Evolutionary conservation across 2,888 invertebrate species (phyloP).

Genomic region (Eudiplozoon nipponicum): DNA sequence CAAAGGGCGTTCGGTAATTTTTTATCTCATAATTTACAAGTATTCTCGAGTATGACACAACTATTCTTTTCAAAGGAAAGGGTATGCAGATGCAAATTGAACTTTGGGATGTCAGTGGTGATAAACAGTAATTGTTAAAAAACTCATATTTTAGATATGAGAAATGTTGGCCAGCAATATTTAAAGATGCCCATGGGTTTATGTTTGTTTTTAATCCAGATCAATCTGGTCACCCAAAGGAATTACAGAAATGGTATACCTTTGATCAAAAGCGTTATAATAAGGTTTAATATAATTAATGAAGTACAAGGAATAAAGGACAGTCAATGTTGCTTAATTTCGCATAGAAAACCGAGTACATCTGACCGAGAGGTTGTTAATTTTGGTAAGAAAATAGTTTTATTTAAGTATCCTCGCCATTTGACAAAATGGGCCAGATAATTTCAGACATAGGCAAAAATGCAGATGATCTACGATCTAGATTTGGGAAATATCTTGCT

Average conservation of each 20-base stretch:
- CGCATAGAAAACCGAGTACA: slow-evolving; percentile 24
- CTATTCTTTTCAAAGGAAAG: slow-evolving; percentile 34
- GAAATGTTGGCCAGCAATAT: slow-evolving; percentile 43
- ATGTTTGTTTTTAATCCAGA: slow-evolving; percentile 38
- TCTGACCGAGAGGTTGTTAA: slow-evolving; percentile 16
- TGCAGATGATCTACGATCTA: slow-evolving; percentile 19
- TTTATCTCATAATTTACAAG: slow-evolving; percentile 24
- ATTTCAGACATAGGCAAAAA: slow-evolving; percentile 8
- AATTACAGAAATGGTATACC: slow-evolving; percentile 34
- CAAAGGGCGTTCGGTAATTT: slow-evolving; percentile 35
- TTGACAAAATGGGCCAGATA: slow-evolving; percentile 13
- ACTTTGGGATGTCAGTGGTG: slow-evolving; percentile 48
- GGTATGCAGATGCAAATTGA: slow-evolving; percentile 38
- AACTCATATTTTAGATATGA: slow-evolving; percentile 33
- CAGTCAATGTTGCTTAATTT: slow-evolving; percentile 37
- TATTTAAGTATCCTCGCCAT: background rate
- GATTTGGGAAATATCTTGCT: slow-evolving; percentile 23
- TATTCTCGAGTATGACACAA: slow-evolving; percentile 43
- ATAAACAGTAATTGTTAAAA: slow-evolving; percentile 33
- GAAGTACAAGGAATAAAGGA: slow-evolving; percentile 36
- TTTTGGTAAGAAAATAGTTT: slow-evolving; percentile 2
- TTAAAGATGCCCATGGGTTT: slow-evolving; percentile 37
- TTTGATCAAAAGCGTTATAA: too few species aligned
- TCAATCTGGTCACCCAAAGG: slow-evolving; percentile 30
- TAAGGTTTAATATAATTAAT: slow-evolving; percentile 35